Percentiles rank a stretch among this genome's conserved stretches.
These are phyloP conservation scores for Acanthisitta chloris DNA, from an alignment of 2,113 vertebrate genomes.

Conservation along the genomic window DNA sequence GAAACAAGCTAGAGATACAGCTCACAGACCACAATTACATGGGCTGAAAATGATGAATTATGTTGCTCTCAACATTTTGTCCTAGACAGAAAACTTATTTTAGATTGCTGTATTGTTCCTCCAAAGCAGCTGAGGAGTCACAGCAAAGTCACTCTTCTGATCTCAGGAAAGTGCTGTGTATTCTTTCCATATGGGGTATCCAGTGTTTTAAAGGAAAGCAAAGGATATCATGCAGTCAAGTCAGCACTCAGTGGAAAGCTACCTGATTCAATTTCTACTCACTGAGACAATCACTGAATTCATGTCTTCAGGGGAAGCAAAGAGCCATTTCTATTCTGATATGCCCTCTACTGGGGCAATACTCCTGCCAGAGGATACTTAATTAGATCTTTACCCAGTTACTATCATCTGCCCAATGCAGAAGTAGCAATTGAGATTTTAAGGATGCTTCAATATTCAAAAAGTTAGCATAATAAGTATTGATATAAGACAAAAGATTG, in stretches of 20 bases:
- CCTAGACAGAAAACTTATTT: not conserved
- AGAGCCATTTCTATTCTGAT: not conserved
- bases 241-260: not conserved
- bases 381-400: not conserved
- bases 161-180: not conserved
- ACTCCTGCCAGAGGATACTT: not conserved
- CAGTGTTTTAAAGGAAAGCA: not conserved
- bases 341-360: not conserved
- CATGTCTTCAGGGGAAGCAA: not conserved
- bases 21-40: not conserved
- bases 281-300: not conserved
- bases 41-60: not conserved
- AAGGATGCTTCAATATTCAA: not conserved
- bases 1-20: not conserved
- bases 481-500: no score
- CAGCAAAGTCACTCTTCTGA: not conserved
- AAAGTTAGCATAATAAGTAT: not conserved
- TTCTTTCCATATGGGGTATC: not conserved
- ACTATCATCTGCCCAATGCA: not conserved
- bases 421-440: not conserved
- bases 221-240: not conserved
- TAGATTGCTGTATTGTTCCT: not conserved
- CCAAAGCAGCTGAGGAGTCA: not conserved
- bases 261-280: not conserved
- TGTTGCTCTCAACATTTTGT: not conserved